Conservation (phyloP, 2,797 vertebrate genomes). For the Erethizon dorsatum region DNA sequence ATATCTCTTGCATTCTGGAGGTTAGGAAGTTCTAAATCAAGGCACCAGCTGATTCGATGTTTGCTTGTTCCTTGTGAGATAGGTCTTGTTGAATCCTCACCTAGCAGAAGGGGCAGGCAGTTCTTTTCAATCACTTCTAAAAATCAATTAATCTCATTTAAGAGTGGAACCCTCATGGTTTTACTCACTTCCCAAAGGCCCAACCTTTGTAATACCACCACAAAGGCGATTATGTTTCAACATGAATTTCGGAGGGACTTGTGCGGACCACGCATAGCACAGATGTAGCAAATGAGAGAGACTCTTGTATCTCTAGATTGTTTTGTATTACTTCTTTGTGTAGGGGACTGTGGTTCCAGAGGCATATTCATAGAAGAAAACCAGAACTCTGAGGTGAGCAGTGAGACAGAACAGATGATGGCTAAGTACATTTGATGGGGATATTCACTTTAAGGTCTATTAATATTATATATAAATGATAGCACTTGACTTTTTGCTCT, state of each 20-base stretch:
- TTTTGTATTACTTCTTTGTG: background rate
- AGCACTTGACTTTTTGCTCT: background rate
- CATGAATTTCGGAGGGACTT: background rate
- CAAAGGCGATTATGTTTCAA: background rate
- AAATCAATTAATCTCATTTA: background rate
- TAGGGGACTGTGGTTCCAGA: background rate
- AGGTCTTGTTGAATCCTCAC: background rate
- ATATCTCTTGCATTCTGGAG: background rate
- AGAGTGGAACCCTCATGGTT: background rate
- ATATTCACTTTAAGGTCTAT: background rate
- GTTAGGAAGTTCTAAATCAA: background rate
- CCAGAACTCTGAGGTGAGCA: background rate
- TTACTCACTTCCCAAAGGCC: background rate
- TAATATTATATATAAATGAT: background rate
- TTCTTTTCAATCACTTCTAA: background rate
- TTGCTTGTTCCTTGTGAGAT: background rate
- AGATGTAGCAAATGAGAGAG: background rate
- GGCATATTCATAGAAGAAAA: background rate
- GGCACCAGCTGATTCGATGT: background rate
- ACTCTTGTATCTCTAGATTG: background rate
- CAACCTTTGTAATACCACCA: background rate
- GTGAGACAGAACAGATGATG: background rate
- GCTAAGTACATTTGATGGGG: background rate
- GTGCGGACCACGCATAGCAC: background rate
- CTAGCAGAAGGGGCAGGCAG: background rate